These are phyloP conservation scores for Cotesia typhae DNA, from an alignment of 1,140 invertebrate species.

Conservation along the genomic window DNA sequence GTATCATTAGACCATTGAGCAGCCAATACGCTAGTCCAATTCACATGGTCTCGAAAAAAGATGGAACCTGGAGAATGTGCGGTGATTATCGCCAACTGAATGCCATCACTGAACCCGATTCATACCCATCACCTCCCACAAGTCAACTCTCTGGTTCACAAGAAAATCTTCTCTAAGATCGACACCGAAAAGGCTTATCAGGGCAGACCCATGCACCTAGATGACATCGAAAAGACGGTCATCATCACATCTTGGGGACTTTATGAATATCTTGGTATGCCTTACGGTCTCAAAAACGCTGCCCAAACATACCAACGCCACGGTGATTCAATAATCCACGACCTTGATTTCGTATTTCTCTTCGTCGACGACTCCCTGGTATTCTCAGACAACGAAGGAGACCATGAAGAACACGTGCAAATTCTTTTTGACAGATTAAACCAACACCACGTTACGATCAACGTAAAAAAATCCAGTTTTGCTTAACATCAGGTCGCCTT, in stretches of 20 bases:
- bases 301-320: constrained; percentile 42
- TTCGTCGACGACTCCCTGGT: constrained; percentile 38
- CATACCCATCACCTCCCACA: constrained; percentile 49
- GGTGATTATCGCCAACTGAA: constrained; percentile 61
- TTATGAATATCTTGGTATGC: constrained; percentile 50
- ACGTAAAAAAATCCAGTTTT: neutral
- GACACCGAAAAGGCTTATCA: constrained; percentile 60
- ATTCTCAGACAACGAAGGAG: constrained; percentile 19
- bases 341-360: constrained; percentile 27
- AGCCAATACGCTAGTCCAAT: constrained; percentile 58
- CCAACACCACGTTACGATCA: neutral
- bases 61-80: constrained; percentile 51
- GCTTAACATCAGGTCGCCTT: too few species aligned
- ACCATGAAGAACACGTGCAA: constrained; percentile 30
- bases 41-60: constrained; percentile 57
- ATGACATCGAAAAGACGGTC: constrained; percentile 52
- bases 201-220: constrained; percentile 54
- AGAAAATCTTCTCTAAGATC: constrained; percentile 52
- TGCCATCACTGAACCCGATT: constrained; percentile 50
- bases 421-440: constrained; percentile 8
- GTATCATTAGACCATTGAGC: constrained; percentile 48
- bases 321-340: constrained; percentile 35
- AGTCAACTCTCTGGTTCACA: constrained; percentile 50
- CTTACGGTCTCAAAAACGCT: constrained; percentile 48
- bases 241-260: constrained; percentile 44